A percentile compares a stretch with the other conserved stretches of the same genome.
Evolutionary conservation across 2,888 invertebrate species (phyloP).

Genomic region (Netelia melanura): DNA sequence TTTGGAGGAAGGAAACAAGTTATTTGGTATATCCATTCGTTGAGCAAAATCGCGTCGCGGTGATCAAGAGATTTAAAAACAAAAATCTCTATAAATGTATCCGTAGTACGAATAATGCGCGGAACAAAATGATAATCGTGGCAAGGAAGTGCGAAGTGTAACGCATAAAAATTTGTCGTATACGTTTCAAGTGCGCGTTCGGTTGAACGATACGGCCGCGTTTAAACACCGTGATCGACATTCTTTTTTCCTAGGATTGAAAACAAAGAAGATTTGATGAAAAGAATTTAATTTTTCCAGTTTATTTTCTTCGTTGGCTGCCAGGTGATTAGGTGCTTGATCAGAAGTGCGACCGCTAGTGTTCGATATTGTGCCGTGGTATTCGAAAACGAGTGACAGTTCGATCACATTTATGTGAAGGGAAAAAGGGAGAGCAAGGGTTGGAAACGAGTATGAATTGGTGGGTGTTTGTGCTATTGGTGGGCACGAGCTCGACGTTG

Average conservation of each 20-base stretch:
- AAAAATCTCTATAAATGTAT: background rate
- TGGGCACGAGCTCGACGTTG: constrained; percentile 58
- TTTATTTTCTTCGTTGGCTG: constrained; percentile 31
- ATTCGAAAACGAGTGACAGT: constrained; percentile 5
- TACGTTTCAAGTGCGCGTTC: background rate
- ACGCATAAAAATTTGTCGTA: background rate
- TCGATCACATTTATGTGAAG: background rate
- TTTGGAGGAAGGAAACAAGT: too few relatives aligned
- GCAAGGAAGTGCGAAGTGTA: background rate
- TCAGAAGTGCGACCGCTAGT: constrained; percentile 20
- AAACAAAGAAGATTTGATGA: background rate
- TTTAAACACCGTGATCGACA: too few relatives aligned
- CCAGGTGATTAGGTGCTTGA: constrained; percentile 42
- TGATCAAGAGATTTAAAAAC: background rate
- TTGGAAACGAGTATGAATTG: constrained; percentile 65
- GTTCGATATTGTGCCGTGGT: constrained; percentile 19
- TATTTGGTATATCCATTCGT: too few relatives aligned
- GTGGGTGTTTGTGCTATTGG: constrained; percentile 63
- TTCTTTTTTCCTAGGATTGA: background rate
- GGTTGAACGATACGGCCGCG: too few relatives aligned
- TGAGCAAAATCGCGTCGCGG: too few relatives aligned
- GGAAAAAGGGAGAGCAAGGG: constrained; percentile 34
- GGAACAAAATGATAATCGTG: background rate
- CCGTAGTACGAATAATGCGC: background rate
- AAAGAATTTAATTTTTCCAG: background rate